These are phyloP conservation scores for Eristalis pertinax DNA, from an alignment of 2,888 invertebrate species.

Conservation along the genomic window DNA sequence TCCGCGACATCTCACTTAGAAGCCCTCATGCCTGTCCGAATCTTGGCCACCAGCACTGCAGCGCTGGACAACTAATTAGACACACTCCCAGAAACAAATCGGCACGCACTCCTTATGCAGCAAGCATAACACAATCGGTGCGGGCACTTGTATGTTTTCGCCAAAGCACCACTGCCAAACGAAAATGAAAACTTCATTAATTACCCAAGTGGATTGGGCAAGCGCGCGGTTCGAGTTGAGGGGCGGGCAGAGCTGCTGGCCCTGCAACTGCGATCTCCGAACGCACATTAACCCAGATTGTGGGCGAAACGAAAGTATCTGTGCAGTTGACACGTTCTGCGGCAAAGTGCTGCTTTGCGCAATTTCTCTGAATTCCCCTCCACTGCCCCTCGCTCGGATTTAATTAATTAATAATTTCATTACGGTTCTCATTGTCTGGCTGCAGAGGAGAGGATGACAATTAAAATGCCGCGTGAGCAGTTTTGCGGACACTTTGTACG, in stretches of 20 bases:
- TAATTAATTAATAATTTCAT: slow-evolving; percentile 61
- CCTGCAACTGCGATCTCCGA: not conserved
- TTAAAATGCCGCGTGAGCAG: not conserved
- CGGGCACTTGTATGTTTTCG: slow-evolving; percentile 18
- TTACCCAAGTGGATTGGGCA: not conserved
- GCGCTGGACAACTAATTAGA: slow-evolving; percentile 8
- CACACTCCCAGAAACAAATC: slow-evolving; percentile 7
- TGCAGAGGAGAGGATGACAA: not conserved
- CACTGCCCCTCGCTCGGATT: slow-evolving; percentile 13
- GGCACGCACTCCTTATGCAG: slow-evolving; percentile 11
- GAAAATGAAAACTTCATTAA: slow-evolving; percentile 47
- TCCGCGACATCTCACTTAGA: slow-evolving; percentile 14
- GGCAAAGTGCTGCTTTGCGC: not conserved
- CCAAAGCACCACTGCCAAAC: slow-evolving; percentile 31
- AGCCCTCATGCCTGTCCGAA: slow-evolving; percentile 10
- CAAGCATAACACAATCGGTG: slow-evolving; percentile 11
- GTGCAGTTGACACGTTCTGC: slow-evolving; percentile 51
- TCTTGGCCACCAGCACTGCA: not conserved
- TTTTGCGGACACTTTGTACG: not conserved
- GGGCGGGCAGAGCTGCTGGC: not conserved
- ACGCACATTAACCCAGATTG: slow-evolving; percentile 57
- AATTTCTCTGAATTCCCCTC: slow-evolving; percentile 46
- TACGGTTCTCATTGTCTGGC: not conserved
- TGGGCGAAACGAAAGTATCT: slow-evolving; percentile 61
- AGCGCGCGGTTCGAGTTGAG: not conserved